Percentiles rank a stretch among this genome's conserved stretches.
Conservation (phyloP, 2,113 vertebrate species). For the Dasyornis broadbenti region DNA sequence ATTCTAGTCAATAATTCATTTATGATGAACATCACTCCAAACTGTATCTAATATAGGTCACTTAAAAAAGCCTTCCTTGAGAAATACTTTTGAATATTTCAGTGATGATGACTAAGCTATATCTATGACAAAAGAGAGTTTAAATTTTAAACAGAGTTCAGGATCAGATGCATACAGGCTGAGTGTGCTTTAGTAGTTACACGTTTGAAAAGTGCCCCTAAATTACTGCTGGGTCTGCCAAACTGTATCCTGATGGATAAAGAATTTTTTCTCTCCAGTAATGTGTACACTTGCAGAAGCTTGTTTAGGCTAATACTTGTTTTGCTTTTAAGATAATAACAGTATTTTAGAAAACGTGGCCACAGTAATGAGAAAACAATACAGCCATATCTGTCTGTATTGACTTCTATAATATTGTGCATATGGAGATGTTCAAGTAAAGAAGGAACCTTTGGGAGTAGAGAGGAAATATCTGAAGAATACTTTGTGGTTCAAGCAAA, state of each 20-base stretch:
- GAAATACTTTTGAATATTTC: constrained; percentile 8
- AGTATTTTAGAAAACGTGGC: background rate
- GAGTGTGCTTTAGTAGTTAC: background rate
- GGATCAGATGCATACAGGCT: background rate
- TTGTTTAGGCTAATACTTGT: background rate
- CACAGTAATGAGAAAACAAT: background rate
- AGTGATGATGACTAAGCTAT: constrained; percentile 1
- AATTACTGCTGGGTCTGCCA: background rate
- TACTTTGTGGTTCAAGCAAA: background rate
- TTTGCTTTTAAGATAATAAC: background rate
- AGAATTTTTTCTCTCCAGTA: background rate
- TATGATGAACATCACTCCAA: background rate
- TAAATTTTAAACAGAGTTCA: background rate
- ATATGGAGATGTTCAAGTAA: background rate
- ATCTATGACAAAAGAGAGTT: background rate
- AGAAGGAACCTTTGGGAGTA: background rate
- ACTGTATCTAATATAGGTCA: background rate
- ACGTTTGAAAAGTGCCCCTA: background rate
- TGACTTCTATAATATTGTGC: background rate
- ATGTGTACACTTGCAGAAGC: background rate
- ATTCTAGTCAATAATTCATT: constrained; percentile 3
- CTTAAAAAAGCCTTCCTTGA: background rate
- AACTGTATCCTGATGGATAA: background rate
- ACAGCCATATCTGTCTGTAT: background rate
- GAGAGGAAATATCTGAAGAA: background rate